Evolutionary conservation across 2,797 vertebrate genomes (phyloP), one percentile per base, ranked within the genome.

Genomic region (Gallinago stenura): DNA sequence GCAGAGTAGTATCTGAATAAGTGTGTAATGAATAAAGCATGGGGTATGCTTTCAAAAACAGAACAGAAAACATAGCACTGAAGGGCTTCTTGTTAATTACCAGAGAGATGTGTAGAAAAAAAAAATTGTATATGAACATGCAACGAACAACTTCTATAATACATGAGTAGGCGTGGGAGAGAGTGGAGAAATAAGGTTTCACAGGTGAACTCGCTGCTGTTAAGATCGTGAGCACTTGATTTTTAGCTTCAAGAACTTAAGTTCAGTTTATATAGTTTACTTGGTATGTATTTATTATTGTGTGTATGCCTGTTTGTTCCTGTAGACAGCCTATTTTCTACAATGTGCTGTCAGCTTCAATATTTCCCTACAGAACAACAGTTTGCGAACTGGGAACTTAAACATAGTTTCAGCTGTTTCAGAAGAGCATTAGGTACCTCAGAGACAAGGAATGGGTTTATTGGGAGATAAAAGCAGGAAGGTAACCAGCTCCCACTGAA

Each of bases 21-120:
- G 80, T 33, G 33, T 3, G 5, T 61, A 75, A 93, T 84, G 89
- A 95, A 94, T 88, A 91, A 96, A 88, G 77, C 46, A 81, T 73
- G 70, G 62, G 31, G 7, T 33, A 45, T 48, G 30, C 31, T 88
- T 91, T 91, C 50, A 78, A 83, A 91, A 96, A 56, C 50, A 82
- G 93, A 96, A 30, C n/a, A 76, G n/a, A 91, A 88, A 93, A 69
- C 53, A 51, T 65, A 85, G 64, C 20, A 76, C 39, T 22, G 73
- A 84, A 79, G 46, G 60, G 6, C 19, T 76, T 75, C 69, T 86
- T 65, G n/a, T 66, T 91, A 91, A 91, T 76, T 64, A 83, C 45
- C 71, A 50, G 30, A 51, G n/a, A 85, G 33, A 26, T 83, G 68
- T 90, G 56, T 37, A 65, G 41, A 4, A 85, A 80, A 76, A 85